These are phyloP conservation scores for Beroe forskalii DNA, from an alignment of 37 sponge, comb jelly and placozoan species.

Conservation along the genomic window DNA sequence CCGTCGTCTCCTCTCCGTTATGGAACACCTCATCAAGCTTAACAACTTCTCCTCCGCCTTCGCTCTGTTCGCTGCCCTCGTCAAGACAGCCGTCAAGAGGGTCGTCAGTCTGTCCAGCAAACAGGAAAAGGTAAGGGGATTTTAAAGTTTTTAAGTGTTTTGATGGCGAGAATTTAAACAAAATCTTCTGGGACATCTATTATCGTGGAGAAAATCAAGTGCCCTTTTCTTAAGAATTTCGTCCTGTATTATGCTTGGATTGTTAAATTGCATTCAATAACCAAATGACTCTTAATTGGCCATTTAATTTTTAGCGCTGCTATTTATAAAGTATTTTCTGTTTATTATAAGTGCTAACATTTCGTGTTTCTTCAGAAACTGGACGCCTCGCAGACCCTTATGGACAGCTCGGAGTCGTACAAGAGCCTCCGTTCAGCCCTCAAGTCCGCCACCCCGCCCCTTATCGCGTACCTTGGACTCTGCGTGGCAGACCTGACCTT, in stretches of 20 bases:
- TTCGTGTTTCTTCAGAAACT: slow-evolving; percentile 3
- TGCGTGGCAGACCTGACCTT: slow-evolving; percentile 60
- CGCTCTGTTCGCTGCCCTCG: slow-evolving; percentile 44
- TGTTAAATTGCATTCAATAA: too few species aligned
- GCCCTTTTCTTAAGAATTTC: too few species aligned
- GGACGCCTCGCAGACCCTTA: slow-evolving; percentile 24
- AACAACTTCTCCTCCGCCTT: slow-evolving; percentile 65
- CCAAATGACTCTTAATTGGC: too few species aligned
- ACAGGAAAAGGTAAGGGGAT: slow-evolving; percentile 33
- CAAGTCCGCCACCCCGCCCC: slow-evolving; percentile 53
- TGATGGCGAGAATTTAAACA: not conserved
- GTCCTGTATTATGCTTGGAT: too few species aligned
- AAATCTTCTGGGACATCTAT: not conserved
- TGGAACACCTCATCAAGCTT: slow-evolving; percentile 60
- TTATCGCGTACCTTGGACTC: slow-evolving; percentile 36
- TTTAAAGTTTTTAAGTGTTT: not conserved
- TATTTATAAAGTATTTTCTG: too few species aligned
- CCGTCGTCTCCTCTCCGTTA: slow-evolving; percentile 37
- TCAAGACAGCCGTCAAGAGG: slow-evolving; percentile 23
- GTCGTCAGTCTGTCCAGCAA: slow-evolving; percentile 50
- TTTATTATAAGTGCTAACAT: too few species aligned
- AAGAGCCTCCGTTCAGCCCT: slow-evolving; percentile 39
- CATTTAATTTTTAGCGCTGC: too few species aligned
- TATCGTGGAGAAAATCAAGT: too few species aligned
- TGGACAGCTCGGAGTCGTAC: slow-evolving; percentile 61